Conservation (phyloP, 2,888 invertebrate species). For the Epinotia bilunana region DNA sequence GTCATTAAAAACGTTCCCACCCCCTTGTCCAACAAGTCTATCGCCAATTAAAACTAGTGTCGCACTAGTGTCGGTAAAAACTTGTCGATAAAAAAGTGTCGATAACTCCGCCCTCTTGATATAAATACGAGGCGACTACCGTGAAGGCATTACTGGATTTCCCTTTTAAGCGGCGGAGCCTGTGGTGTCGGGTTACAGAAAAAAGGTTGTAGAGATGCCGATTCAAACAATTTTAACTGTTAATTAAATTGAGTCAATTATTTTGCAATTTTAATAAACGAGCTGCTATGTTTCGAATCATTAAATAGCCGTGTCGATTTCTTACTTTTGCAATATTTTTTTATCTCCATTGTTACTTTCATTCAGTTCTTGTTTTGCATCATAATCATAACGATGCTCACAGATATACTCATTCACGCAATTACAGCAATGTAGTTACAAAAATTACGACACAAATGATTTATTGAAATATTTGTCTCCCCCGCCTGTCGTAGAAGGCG, state of each 20-base stretch:
- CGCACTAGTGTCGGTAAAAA: conserved; percentile 52
- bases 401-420: too few relatives aligned
- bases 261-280: neutral
- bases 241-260: neutral
- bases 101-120: conserved; percentile 57
- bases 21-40: conserved; percentile 46
- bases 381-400: too few relatives aligned
- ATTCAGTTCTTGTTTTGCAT: too few relatives aligned
- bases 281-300: too few relatives aligned
- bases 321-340: too few relatives aligned
- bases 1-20: conserved; percentile 54
- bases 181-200: conserved; percentile 72
- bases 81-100: conserved; percentile 44
- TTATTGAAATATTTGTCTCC: too few relatives aligned
- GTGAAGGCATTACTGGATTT: conserved; percentile 77
- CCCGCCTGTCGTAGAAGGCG: too few relatives aligned
- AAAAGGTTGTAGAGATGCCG: conserved; percentile 37
- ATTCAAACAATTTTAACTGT: conserved; percentile 9
- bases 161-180: conserved; percentile 71
- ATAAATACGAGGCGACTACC: conserved; percentile 73
- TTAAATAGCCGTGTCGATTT: too few relatives aligned
- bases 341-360: too few relatives aligned
- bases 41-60: conserved; percentile 74
- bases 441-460: too few relatives aligned
- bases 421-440: too few relatives aligned